phyloP scores from a whole-genome alignment of 2,888 invertebrate species.

The Monochamus alternatus region DNA sequence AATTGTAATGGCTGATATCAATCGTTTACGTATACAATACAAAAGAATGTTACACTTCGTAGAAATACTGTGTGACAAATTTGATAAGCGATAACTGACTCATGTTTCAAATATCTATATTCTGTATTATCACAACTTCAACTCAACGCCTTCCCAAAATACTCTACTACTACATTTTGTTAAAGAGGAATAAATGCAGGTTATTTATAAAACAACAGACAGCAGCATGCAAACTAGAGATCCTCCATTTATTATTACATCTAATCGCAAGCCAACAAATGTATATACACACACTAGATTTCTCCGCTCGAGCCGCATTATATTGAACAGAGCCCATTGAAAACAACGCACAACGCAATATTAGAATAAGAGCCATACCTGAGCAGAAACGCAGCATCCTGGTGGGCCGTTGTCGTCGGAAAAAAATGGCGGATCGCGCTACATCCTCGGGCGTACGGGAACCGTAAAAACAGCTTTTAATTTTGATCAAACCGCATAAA shows the following conservation, averaged over 20 bases:
- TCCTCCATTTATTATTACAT: constrained; percentile 13
- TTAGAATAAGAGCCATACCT: constrained; percentile 24
- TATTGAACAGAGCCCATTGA: not conserved
- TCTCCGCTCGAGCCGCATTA: constrained; percentile 14
- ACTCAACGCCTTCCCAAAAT: not conserved
- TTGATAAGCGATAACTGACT: not conserved
- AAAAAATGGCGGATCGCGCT: constrained; percentile 28
- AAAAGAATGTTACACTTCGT: not conserved
- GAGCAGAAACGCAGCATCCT: constrained; percentile 13
- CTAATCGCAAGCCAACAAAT: constrained; percentile 14
- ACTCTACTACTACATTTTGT: too few species aligned
- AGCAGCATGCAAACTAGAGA: not conserved
- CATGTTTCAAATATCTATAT: not conserved
- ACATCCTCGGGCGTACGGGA: constrained; percentile 31
- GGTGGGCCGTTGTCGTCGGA: not conserved
- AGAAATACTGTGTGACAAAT: not conserved
- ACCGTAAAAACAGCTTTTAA: constrained; percentile 45
- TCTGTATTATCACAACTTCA: too few species aligned
- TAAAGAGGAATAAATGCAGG: too few species aligned
- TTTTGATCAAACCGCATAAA: constrained; percentile 51
- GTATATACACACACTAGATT: constrained; percentile 12
- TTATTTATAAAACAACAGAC: constrained; percentile 2
- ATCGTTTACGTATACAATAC: not conserved
- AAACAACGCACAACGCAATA: constrained; percentile 1
- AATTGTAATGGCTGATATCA: too few species aligned